Percentiles rank a stretch among this genome's conserved stretches.
Conservation (phyloP, 2,113 vertebrate genomes). For the Solea solea region DNA sequence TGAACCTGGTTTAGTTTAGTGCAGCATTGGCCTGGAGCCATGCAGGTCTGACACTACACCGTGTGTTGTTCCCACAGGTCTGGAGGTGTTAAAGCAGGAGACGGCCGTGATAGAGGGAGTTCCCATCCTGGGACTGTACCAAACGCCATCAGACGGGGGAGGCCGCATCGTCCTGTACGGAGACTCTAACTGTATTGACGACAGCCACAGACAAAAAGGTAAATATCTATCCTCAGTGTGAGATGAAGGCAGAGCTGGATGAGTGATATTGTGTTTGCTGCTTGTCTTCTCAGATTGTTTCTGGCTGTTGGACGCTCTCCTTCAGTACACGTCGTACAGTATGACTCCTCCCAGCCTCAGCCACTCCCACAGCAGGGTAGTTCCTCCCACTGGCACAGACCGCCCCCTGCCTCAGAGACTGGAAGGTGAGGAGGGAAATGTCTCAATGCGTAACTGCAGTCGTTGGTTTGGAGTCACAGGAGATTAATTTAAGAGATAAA, state of each 20-base stretch:
- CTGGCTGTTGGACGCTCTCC: conserved; percentile 94
- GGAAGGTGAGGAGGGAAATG: conserved; percentile 85
- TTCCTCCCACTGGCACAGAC: conserved; percentile 84
- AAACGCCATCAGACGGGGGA: conserved; percentile 89
- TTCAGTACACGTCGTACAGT: conserved; percentile 94
- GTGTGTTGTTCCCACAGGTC: conserved; percentile 76
- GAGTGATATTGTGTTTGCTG: not conserved
- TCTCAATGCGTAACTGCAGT: not conserved
- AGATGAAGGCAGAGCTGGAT: not conserved
- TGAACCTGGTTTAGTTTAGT: conserved; percentile 2
- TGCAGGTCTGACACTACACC: not conserved
- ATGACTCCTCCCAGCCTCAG: conserved; percentile 94
- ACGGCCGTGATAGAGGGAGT: conserved; percentile 91
- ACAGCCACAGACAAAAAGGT: conserved; percentile 99
- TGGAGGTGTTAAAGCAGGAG: conserved; percentile 97
- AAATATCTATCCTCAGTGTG: not conserved
- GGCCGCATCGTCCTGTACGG: conserved; percentile 95
- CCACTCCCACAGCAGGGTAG: conserved; percentile 89
- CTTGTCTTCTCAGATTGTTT: conserved; percentile 87
- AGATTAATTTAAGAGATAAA: too few relatives aligned
- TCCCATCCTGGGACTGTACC: conserved; percentile 94
- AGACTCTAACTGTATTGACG: conserved; percentile 97
- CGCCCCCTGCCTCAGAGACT: conserved; percentile 87
- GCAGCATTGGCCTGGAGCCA: conserved; percentile 18
- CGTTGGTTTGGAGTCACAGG: too few relatives aligned